These are phyloP conservation scores for Vespertilio murinus DNA, from an alignment of 2,797 vertebrate species.

Conservation along the genomic window DNA sequence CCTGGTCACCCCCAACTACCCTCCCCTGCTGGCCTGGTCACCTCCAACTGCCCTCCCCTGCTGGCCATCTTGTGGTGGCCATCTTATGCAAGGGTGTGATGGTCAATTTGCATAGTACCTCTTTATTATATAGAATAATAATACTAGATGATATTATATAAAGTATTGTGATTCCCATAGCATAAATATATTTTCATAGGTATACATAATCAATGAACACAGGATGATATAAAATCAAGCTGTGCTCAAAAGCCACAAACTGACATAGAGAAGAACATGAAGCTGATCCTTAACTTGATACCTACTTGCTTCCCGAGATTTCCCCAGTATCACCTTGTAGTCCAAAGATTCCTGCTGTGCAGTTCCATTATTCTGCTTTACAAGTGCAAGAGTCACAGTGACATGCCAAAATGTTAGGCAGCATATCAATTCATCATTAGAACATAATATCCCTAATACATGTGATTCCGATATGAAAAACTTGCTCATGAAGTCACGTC, in stretches of 20 bases:
- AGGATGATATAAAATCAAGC: neutral
- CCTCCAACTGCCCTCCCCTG: no score
- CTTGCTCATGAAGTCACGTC: neutral
- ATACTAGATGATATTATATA: neutral
- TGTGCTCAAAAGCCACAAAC: neutral
- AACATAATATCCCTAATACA: neutral
- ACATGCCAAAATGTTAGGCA: constrained; percentile 26
- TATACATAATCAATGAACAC: neutral
- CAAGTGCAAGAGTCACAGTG: neutral
- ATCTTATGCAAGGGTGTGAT: no score
- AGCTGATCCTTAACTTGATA: neutral
- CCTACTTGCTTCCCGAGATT: constrained; percentile 16
- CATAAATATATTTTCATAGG: neutral
- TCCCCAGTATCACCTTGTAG: neutral
- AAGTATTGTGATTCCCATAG: neutral
- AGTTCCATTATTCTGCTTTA: constrained; percentile 44
- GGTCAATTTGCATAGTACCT: no score
- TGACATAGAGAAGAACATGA: neutral
- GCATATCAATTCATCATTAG: constrained; percentile 9
- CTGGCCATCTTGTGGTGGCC: no score
- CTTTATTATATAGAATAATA: no score
- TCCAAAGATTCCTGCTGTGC: neutral
- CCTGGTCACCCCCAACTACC: no score
- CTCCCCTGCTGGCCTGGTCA: no score
- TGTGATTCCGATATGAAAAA: constrained; percentile 40